Conservation (phyloP, 2,113 vertebrate genomes). For the Petrocephalus zakoni region DNA sequence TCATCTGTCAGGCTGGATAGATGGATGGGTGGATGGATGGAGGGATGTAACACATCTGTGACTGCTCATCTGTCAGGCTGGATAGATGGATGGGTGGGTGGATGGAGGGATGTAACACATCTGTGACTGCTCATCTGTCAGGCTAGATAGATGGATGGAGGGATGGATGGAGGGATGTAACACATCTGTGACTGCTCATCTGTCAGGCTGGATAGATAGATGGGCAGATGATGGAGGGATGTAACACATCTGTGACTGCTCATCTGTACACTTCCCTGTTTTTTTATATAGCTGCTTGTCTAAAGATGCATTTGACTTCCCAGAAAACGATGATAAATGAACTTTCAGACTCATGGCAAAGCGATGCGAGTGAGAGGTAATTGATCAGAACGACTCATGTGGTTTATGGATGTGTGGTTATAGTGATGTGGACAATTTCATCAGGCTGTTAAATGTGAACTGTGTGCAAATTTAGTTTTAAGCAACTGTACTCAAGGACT, state of each 20-base stretch:
- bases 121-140: no score
- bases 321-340: constrained; percentile 3
- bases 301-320: neutral
- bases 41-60: no score
- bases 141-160: neutral
- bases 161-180: neutral
- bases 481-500: constrained; percentile 21
- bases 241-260: neutral
- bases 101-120: no score
- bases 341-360: constrained; percentile 14
- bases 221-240: neutral
- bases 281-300: neutral
- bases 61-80: no score
- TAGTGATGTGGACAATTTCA: constrained; percentile 30
- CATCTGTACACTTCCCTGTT: neutral
- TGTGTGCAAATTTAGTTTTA: constrained; percentile 14
- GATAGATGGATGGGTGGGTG: neutral
- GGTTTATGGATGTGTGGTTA: constrained; percentile 27
- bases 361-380: constrained; percentile 26
- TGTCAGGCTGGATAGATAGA: neutral
- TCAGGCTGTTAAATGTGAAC: constrained; percentile 14
- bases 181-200: no score
- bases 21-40: no score
- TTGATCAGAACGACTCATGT: constrained; percentile 15
- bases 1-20: neutral